Percentiles rank a stretch among this genome's conserved stretches.
Evolutionary conservation across 2,888 invertebrate species (phyloP).

Genomic region (Chironomus riparius): DNA sequence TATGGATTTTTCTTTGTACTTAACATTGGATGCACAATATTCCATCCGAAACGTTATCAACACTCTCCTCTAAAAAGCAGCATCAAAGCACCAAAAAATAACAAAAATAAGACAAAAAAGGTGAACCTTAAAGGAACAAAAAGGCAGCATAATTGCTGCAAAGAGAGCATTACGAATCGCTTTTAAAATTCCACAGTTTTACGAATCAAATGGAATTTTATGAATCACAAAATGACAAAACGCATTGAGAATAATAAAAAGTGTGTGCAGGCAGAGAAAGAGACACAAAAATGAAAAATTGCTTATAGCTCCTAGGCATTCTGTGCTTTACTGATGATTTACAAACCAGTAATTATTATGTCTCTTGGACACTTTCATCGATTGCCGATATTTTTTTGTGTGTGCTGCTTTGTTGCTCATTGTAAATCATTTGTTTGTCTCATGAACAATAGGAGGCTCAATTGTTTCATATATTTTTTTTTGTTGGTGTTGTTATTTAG

Average conservation of each 20-base stretch:
- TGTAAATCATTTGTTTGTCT: too few species aligned
- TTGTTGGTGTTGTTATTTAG: background rate
- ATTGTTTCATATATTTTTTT: background rate
- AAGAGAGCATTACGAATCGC: constrained; percentile 22
- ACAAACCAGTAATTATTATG: constrained; percentile 1
- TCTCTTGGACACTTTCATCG: background rate
- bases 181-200: constrained; percentile 23
- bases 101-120: too few species aligned
- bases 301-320: background rate
- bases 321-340: background rate
- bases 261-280: background rate
- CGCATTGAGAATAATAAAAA: background rate
- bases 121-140: too few species aligned
- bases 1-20: too few species aligned
- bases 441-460: too few species aligned
- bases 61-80: too few species aligned
- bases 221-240: constrained; percentile 3
- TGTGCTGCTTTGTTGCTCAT: background rate
- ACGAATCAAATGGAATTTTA: constrained; percentile 1
- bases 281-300: background rate
- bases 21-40: too few species aligned
- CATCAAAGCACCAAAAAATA: too few species aligned
- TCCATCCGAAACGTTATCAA: too few species aligned
- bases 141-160: constrained; percentile 9
- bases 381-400: background rate